Percentiles rank a stretch among this genome's conserved stretches.
These are phyloP conservation scores for Nettapus auritus DNA, from an alignment of 2,113 vertebrate species.

Conservation along the genomic window DNA sequence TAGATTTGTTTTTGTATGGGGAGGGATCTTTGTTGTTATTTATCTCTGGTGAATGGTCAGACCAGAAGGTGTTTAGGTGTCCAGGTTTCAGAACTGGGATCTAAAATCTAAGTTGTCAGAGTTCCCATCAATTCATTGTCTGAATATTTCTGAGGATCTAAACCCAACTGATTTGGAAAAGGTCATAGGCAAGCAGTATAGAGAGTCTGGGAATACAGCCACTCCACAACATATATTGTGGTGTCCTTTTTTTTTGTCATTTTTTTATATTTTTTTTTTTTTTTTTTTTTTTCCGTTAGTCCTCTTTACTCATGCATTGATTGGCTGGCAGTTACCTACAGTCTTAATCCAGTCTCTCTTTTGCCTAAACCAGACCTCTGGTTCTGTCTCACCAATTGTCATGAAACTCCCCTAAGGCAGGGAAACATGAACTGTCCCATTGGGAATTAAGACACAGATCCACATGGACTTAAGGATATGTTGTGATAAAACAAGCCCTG, in stretches of 20 bases:
- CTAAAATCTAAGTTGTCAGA: background rate
- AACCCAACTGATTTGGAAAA: background rate
- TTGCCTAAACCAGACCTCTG: background rate
- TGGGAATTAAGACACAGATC: background rate
- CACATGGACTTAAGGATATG: background rate
- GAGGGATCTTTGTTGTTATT: background rate
- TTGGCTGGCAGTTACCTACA: background rate
- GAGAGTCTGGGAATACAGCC: background rate
- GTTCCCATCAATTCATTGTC: background rate
- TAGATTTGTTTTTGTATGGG: background rate
- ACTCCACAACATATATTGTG: background rate
- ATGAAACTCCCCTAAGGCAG: background rate
- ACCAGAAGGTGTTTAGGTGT: background rate
- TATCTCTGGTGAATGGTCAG: background rate
- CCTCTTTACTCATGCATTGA: background rate
- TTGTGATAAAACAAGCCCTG: background rate
- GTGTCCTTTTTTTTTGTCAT: fast-evolving
- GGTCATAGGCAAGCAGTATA: background rate
- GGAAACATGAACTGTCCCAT: background rate
- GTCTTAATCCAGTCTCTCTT: background rate
- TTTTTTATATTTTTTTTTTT: fast-evolving
- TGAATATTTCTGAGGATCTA: background rate
- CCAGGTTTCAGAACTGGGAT: background rate
- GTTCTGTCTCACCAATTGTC: background rate
- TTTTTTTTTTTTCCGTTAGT: background rate